Evolutionary conservation across 1,140 invertebrate genomes (phyloP).

Genomic region (Brachystomella parvula): DNA sequence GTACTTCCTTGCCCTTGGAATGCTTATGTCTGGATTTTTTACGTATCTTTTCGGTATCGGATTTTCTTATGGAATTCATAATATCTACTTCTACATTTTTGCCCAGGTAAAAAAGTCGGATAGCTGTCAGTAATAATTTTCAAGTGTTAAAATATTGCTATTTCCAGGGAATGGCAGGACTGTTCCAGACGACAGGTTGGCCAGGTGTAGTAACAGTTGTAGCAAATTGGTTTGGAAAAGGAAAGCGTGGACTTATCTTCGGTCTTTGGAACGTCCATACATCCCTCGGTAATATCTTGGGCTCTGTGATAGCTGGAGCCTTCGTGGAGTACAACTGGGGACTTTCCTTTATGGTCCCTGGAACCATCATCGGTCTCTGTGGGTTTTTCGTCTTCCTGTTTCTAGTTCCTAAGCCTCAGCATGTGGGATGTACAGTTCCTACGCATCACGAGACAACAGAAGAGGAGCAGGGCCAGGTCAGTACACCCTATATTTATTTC

Average conservation of each 20-base stretch:
- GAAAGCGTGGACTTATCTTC: conserved; percentile 80
- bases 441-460: conserved; percentile 37
- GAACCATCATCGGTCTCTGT: conserved; percentile 65
- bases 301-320: conserved; percentile 69
- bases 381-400: conserved; percentile 81
- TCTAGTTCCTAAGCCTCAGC: conserved; percentile 66
- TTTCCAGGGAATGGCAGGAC: conserved; percentile 64
- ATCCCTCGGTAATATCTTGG: conserved; percentile 90
- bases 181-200: conserved; percentile 86
- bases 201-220: conserved; percentile 87
- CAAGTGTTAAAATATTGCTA: conserved; percentile 3
- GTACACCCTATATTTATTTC: too few species aligned
- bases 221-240: conserved; percentile 92
- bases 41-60: conserved; percentile 86
- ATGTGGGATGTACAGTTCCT: conserved; percentile 56
- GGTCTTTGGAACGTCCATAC: conserved; percentile 95
- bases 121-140: background rate
- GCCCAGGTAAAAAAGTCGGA: conserved; percentile 59
- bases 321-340: conserved; percentile 79
- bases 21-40: conserved; percentile 79
- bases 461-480: too few species aligned
- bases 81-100: conserved; percentile 72
- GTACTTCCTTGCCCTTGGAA: conserved; percentile 81
- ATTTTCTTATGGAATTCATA: conserved; percentile 71
- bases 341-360: conserved; percentile 83